Conservation (phyloP, 2,888 invertebrate species). For the Caenorhabditis doughertyi region DNA sequence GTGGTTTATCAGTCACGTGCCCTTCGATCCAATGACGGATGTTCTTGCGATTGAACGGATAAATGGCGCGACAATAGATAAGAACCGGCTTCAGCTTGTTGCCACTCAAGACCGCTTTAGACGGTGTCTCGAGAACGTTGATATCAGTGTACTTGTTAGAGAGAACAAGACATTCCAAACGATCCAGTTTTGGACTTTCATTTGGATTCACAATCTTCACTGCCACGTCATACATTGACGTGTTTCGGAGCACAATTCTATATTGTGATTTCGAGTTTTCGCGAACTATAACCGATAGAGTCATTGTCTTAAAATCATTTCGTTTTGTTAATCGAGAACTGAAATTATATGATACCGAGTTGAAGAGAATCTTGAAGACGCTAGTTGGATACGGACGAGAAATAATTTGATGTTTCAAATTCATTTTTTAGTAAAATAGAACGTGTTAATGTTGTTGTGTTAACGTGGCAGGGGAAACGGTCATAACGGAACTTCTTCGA, state of each 20-base stretch:
- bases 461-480: conserved; percentile 40
- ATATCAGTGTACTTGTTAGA: conserved; percentile 55
- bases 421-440: not conserved
- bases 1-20: conserved; percentile 47
- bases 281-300: conserved; percentile 52
- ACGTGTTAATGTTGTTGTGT: conserved; percentile 22
- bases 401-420: conserved; percentile 1
- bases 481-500: conserved; percentile 42
- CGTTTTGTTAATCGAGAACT: not conserved
- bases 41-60: conserved; percentile 63
- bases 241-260: conserved; percentile 48
- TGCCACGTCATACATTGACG: conserved; percentile 57
- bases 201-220: conserved; percentile 58
- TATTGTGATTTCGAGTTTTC: conserved; percentile 50
- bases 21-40: conserved; percentile 61
- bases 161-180: conserved; percentile 48
- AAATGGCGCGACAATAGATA: conserved; percentile 58
- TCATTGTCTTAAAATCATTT: conserved; percentile 33
- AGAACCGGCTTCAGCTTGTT: conserved; percentile 40
- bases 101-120: conserved; percentile 10
- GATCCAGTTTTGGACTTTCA: conserved; percentile 43
- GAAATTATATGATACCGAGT: conserved; percentile 24
- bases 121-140: conserved; percentile 41
- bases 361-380: conserved; percentile 8
- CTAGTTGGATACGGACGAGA: conserved; percentile 18